These are phyloP conservation scores for Dolomedes plantarius DNA, from an alignment of 2,888 invertebrate species.

Conservation along the genomic window DNA sequence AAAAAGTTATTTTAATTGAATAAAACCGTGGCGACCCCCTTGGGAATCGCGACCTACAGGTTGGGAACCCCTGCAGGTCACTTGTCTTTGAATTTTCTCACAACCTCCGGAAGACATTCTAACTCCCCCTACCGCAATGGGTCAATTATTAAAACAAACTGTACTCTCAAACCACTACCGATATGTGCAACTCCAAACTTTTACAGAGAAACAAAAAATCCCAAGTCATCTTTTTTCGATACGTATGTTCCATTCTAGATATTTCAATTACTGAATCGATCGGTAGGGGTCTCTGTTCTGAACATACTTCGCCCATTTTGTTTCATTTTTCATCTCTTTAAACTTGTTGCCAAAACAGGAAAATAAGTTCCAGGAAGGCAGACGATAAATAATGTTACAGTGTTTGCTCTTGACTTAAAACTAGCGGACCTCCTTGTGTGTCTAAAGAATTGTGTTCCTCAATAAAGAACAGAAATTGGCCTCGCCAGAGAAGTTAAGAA, in stretches of 20 bases:
- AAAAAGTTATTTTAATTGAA: too few species aligned
- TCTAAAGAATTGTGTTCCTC: constrained; percentile 55
- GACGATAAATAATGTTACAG: constrained; percentile 53
- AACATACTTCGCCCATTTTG: constrained; percentile 3
- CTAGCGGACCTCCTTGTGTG: constrained; percentile 44
- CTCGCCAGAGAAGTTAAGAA: constrained; percentile 57
- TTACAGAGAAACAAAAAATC: too few species aligned
- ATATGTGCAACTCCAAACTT: too few species aligned
- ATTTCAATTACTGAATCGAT: constrained; percentile 14
- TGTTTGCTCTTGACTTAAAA: constrained; percentile 68
- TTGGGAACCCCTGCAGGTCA: too few species aligned
- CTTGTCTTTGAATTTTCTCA: too few species aligned
- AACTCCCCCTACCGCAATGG: too few species aligned
- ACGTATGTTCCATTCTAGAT: neutral
- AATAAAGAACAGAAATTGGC: constrained; percentile 65
- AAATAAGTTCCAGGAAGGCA: constrained; percentile 2
- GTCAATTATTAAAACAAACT: too few species aligned
- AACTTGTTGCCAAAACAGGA: neutral
- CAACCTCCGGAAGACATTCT: too few species aligned
- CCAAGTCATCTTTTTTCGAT: too few species aligned
- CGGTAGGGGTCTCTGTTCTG: neutral
- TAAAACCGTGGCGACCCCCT: too few species aligned
- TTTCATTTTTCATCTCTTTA: neutral
- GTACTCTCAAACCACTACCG: too few species aligned
- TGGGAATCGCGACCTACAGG: too few species aligned